Evolutionary conservation across 92 coral and sea anemone genomes (phyloP).

Genomic region (Phenganax marumi): DNA sequence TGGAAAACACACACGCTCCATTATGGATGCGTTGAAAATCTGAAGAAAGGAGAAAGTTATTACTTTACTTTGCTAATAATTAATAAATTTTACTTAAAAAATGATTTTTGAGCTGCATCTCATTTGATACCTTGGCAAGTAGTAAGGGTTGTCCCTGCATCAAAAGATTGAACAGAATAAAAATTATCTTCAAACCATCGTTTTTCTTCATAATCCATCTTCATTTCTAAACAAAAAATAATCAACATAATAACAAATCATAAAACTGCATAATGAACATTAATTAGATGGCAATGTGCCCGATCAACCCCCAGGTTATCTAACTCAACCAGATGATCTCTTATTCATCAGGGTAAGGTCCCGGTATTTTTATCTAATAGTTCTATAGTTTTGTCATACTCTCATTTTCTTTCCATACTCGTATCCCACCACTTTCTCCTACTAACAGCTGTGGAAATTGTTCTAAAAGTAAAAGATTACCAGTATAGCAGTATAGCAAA

Average conservation of each 20-base stretch:
- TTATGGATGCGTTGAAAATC: constrained; percentile 70
- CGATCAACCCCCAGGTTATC: not conserved
- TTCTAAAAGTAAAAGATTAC: not conserved
- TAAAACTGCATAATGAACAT: not conserved
- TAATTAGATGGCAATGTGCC: not conserved
- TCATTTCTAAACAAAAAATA: not conserved
- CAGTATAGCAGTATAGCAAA: not conserved
- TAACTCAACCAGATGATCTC: not conserved
- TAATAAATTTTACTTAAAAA: not conserved
- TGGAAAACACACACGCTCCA: constrained; percentile 68
- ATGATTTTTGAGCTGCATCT: not conserved
- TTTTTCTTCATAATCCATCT: not conserved
- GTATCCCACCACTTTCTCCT: constrained; percentile 84
- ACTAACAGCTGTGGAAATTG: constrained; percentile 72
- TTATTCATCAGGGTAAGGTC: not conserved
- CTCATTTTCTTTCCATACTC: constrained; percentile 41
- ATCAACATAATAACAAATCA: not conserved
- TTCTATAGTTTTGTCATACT: not conserved
- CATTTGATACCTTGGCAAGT: constrained; percentile 27
- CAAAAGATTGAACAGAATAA: constrained; percentile 22
- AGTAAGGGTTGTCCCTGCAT: constrained; percentile 34
- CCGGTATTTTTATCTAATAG: not conserved
- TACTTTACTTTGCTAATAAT: not conserved
- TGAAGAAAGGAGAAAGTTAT: constrained; percentile 8
- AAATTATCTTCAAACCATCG: constrained; percentile 25